Evolutionary conservation across 2,113 vertebrate species (phyloP).

Genomic region (Elgaria multicarinata): DNA sequence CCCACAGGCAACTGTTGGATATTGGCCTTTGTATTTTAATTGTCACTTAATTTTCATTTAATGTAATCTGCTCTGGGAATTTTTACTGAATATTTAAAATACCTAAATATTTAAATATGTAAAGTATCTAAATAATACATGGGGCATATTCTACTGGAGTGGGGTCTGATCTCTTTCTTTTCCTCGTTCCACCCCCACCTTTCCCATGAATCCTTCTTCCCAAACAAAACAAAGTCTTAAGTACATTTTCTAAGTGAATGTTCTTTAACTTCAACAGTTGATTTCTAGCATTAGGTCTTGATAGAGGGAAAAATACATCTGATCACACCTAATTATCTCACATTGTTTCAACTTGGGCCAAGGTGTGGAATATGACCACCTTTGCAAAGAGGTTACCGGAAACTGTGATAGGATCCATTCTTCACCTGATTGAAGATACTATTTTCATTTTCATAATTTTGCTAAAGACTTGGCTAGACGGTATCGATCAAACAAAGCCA

Average conservation of each 20-base stretch:
- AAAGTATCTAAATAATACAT: background rate
- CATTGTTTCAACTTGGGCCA: background rate
- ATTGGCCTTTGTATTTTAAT: background rate
- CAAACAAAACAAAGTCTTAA: background rate
- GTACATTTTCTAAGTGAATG: background rate
- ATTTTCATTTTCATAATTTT: slow-evolving; percentile 39
- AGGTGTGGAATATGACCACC: background rate
- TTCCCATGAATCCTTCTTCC: background rate
- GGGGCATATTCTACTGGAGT: background rate
- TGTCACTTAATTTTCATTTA: too few species aligned
- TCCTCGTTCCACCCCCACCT: background rate
- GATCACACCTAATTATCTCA: background rate
- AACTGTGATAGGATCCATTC: background rate
- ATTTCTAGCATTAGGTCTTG: background rate
- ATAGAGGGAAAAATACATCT: background rate
- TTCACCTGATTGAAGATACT: slow-evolving; percentile 13
- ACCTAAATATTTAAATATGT: background rate
- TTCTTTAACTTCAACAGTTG: background rate
- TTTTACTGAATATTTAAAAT: too few species aligned
- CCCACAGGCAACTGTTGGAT: too few species aligned
- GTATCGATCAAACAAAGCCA: slow-evolving; percentile 19
- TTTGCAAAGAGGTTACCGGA: slow-evolving; percentile 12
- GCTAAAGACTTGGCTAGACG: slow-evolving; percentile 26
- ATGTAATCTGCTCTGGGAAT: too few species aligned
- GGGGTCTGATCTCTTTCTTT: background rate